Evolutionary conservation across 2,888 invertebrate species (phyloP), one percentile per base, ranked within the genome.

Genomic region (Acanthosepion lycidas): DNA sequence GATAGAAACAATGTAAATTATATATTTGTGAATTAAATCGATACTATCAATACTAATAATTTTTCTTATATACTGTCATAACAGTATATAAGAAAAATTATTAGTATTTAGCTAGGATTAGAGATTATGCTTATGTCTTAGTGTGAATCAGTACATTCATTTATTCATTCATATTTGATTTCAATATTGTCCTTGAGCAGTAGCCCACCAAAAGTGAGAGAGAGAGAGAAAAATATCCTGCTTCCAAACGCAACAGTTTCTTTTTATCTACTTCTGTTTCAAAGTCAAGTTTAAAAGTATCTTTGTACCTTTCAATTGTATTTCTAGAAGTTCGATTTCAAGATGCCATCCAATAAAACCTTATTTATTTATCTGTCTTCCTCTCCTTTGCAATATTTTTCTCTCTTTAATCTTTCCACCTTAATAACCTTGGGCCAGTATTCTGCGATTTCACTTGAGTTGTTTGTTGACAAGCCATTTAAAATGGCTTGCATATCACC

Each of bases 361-460:
- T 18, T 23, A 59, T 23, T 20, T 23, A 23, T 20, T 59, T 23
- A 51, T 59, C 6, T 53, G 18, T 20, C 59, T 59, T 23, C 20
- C 23, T 59, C 59, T 59, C 59, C 6, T 59, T 59, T 59, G 59
- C 23, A 23, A 59, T 20, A 42, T 42, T 42, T 42, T 42, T 6
- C 20, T 59, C 59, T 59, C 23, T 59, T 59, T 59, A 59, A 59
- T 59, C 78, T 78, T 78, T 9, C 78, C 78, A 78, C 78, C 78
- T 78, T n/a, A n/a, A 78, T 78, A 78, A n/a, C 78, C 78, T 78
- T 78, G 78, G 78, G 78, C n/a, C 78, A n/a, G n/a, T n/a, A 12
- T 78, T 78, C n/a, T 42, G 78, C n/a, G n/a, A 78, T 78, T 28
- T n/a, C 28, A n/a, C 28, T 78, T 1, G 64, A 8, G 78, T 78